Evolutionary conservation across 1,140 invertebrate genomes (phyloP).

Genomic region (Brachystomella parvula): DNA sequence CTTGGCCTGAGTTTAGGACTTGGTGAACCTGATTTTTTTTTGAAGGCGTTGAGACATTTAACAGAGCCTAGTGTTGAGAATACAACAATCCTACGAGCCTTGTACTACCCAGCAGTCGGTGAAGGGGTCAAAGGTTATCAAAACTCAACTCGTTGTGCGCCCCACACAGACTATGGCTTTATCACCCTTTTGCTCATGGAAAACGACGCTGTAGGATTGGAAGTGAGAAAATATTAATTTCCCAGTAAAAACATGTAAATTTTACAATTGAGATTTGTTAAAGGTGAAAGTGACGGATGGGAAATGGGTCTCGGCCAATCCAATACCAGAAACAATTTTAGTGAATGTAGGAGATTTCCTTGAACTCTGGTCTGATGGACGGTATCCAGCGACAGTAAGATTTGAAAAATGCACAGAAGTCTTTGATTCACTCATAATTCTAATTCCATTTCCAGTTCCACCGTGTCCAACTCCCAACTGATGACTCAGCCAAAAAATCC

Average conservation of each 20-base stretch:
- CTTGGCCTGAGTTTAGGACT: conserved; percentile 19
- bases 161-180: conserved; percentile 45
- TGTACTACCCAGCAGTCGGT: conserved; percentile 57
- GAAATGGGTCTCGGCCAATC: conserved; percentile 28
- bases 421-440: background rate
- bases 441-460: conserved; percentile 49
- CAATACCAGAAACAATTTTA: conserved; percentile 59
- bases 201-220: conserved; percentile 44
- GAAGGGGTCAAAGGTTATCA: conserved; percentile 26
- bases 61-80: conserved; percentile 12
- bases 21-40: conserved; percentile 27
- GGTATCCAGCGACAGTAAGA: conserved; percentile 59
- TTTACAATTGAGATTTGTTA: background rate
- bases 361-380: conserved; percentile 63
- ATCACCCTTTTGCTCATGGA: conserved; percentile 45
- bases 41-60: conserved; percentile 15
- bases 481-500: conserved; percentile 50
- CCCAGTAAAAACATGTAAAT: background rate
- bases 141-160: conserved; percentile 55
- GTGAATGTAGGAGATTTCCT: conserved; percentile 69
- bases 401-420: background rate
- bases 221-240: conserved; percentile 39
- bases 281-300: conserved; percentile 28
- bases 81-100: conserved; percentile 54
- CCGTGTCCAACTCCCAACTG: conserved; percentile 61